Base-by-base conservation (phyloP, 2,888 invertebrate species). In the Tachystola acroxantha region DNA sequence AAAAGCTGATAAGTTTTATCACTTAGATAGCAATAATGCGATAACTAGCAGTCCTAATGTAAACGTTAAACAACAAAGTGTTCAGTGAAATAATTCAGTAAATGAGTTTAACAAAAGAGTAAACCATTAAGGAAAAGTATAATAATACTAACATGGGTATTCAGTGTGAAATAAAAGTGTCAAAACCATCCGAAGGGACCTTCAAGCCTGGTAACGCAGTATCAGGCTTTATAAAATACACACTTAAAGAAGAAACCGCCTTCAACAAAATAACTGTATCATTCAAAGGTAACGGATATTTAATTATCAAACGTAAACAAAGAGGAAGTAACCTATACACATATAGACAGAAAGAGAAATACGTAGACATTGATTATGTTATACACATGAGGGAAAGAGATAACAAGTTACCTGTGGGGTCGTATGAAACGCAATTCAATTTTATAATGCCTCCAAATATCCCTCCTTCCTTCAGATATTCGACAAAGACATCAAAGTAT, bases 151-250 rank as follows among this genome's bases (percentile, higher is more conserved):
- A n/a, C n/a, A 49, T 49, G 46, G 42, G 39, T 6, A 39, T 49
- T n/a, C 14, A 39, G 12, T 47, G 49, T 30, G 37, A 43, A 40
- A 47, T 49, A 10, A 36, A 42, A 10, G 19, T 42, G n/a, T 37
- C 19, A 19, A 43, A 47, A 28, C 27, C 40, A 11, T 13, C 34
- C 6, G 39, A 39, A 9, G 39, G 37, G 9, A 27, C 28, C 0
- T 43, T 34, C 20, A 36, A 33, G 12, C 43, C 45, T 10, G 49
- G 49, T 9, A 27, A 37, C 20, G 14, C 32, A 7, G 29, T 49
- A n/a, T 32, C 34, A 22, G 49, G 49, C 10, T 25, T 45, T 7
- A 24, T 46, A 9, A 45, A 37, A 14, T 49, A 45, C 11, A 31
- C 38, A 5, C 33, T 49, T 1, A 27, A 37, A n/a, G 34, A 39